Percentiles rank a stretch among this genome's conserved stretches.
phyloP scores from a whole-genome alignment of 2,797 vertebrate species.

The Threskiornis aethiopicus region DNA sequence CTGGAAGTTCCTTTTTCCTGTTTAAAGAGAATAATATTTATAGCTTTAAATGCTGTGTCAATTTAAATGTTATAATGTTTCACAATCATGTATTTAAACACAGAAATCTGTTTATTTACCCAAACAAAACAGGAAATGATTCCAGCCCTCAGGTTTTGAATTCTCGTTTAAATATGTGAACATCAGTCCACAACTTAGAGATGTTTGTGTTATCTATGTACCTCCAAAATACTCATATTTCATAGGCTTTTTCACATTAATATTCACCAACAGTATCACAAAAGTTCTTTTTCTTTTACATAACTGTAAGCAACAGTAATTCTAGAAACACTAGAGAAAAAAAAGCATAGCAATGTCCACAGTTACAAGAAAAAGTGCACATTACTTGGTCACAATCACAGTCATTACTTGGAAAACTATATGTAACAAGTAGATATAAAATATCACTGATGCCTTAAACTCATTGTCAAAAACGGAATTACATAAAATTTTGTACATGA shows the following conservation, averaged over 20 bases:
- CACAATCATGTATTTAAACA: constrained; percentile 78
- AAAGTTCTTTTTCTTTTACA: constrained; percentile 79
- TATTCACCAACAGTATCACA: constrained; percentile 90
- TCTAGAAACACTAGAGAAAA: constrained; percentile 86
- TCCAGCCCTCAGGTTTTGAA: constrained; percentile 82
- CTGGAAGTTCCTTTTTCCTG: neutral
- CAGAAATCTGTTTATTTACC: constrained; percentile 86
- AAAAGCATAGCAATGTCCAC: constrained; percentile 87
- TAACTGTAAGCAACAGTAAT: constrained; percentile 84
- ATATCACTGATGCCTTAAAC: constrained; percentile 83
- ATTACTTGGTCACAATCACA: constrained; percentile 88
- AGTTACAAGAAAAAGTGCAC: constrained; percentile 88
- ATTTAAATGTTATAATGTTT: constrained; percentile 57
- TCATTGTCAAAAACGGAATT: constrained; percentile 80
- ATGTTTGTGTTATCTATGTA: constrained; percentile 81
- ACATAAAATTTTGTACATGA: constrained; percentile 82
- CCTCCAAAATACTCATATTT: constrained; percentile 86
- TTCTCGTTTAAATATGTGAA: constrained; percentile 82
- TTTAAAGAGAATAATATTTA: neutral
- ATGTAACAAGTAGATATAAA: constrained; percentile 85
- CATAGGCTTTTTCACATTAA: constrained; percentile 86
- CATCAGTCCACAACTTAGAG: constrained; percentile 78
- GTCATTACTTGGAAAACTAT: constrained; percentile 86
- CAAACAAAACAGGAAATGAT: constrained; percentile 84
- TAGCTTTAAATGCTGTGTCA: neutral